Percentiles rank a stretch among this genome's conserved stretches.
Evolutionary conservation across 2,113 vertebrate species (phyloP).

Genomic region (Coryphaenoides rupestris): DNA sequence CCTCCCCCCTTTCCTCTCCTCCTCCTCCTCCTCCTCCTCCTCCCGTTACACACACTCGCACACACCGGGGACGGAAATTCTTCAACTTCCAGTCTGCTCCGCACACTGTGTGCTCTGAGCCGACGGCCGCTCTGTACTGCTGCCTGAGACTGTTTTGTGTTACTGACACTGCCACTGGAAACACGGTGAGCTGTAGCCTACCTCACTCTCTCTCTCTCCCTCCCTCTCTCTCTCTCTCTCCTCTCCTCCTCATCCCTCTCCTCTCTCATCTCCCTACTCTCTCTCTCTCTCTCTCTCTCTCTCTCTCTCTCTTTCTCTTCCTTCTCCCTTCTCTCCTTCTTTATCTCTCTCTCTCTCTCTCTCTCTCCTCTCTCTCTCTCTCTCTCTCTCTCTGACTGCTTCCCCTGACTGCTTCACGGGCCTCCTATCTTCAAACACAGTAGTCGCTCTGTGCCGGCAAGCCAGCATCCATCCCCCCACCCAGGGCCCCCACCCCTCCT

Average conservation of each 20-base stretch:
- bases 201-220: constrained; percentile 3
- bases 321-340: no score
- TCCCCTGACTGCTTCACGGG: no score
- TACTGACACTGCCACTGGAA: constrained; percentile 56
- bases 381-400: constrained; percentile 37
- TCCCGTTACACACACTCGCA: constrained; percentile 30
- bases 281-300: no score
- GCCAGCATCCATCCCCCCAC: no score
- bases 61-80: constrained; percentile 52
- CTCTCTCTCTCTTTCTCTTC: no score
- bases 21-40: no score
- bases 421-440: constrained; percentile 39
- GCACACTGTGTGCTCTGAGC: constrained; percentile 44
- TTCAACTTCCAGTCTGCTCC: constrained; percentile 55
- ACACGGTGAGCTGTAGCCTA: constrained; percentile 27
- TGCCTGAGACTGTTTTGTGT: constrained; percentile 5
- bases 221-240: no score
- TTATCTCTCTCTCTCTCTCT: no score
- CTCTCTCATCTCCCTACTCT: no score
- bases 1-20: no score
- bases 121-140: constrained; percentile 24
- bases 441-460: constrained; percentile 15
- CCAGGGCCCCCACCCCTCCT: background rate
- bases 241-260: no score
- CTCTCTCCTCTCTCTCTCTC: no score